These are phyloP conservation scores for Pristionchus maxplancki DNA, from an alignment of 2,888 invertebrate genomes.

Conservation along the genomic window DNA sequence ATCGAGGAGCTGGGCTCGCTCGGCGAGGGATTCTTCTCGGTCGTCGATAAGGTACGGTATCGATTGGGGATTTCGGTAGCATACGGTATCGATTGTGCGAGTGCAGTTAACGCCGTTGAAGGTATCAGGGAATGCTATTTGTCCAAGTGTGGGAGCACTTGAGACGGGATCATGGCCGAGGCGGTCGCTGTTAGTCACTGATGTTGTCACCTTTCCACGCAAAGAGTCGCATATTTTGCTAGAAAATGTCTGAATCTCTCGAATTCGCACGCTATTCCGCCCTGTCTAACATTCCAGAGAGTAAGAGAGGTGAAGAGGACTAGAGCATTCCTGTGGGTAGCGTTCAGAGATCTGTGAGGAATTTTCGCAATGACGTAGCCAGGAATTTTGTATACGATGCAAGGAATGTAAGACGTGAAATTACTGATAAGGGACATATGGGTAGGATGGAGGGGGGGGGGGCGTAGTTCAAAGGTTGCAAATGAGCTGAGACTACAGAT, in stretches of 20 bases:
- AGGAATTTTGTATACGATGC: neutral
- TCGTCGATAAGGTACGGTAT: conserved; percentile 92
- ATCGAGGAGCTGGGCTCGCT: conserved; percentile 90
- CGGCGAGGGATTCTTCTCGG: conserved; percentile 95
- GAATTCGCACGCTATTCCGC: too few relatives aligned
- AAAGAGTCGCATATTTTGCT: neutral
- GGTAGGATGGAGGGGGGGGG: too few relatives aligned
- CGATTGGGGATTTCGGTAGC: neutral
- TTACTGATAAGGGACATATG: neutral
- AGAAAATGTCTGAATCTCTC: too few relatives aligned
- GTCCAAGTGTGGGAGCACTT: neutral
- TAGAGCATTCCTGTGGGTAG: too few relatives aligned
- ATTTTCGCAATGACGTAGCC: neutral
- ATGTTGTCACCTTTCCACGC: conserved; percentile 1
- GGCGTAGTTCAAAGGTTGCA: neutral
- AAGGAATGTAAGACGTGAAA: conserved; percentile 15
- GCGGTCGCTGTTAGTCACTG: conserved; percentile 2
- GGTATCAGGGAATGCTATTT: neutral
- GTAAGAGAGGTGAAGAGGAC: too few relatives aligned
- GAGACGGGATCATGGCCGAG: neutral
- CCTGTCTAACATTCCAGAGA: too few relatives aligned
- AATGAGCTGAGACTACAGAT: neutral
- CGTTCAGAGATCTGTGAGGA: neutral
- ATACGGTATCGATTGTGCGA: neutral
- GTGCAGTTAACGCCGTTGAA: too few relatives aligned